phyloP scores from a whole-genome alignment of 2,797 vertebrate genomes.

The Rhynchonycteris naso region DNA sequence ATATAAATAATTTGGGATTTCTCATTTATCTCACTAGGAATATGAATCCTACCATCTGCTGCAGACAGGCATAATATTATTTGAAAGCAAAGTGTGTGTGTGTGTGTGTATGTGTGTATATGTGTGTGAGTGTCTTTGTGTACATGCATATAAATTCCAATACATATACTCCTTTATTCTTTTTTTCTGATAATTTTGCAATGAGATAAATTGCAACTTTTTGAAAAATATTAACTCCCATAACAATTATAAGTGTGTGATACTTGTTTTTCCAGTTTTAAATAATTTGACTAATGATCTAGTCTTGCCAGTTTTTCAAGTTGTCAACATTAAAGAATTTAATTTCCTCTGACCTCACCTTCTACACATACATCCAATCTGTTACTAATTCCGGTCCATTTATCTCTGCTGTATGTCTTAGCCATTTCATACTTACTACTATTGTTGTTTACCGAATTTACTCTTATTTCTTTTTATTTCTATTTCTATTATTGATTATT shows the following conservation, averaged over 20 bases:
- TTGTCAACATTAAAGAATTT: not conserved
- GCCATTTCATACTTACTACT: not conserved
- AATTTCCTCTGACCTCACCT: not conserved
- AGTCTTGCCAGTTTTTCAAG: not conserved
- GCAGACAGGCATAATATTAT: not conserved
- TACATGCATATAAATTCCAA: not conserved
- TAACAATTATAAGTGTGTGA: not conserved
- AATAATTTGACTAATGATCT: not conserved
- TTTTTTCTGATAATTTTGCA: not conserved
- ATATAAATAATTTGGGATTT: not conserved
- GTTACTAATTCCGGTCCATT: not conserved
- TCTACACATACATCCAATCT: not conserved
- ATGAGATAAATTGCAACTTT: not conserved
- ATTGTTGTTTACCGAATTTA: not conserved
- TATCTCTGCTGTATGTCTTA: not conserved
- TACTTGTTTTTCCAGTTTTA: not conserved
- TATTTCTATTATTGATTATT: not conserved
- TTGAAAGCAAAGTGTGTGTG: not conserved
- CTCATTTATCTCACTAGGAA: not conserved
- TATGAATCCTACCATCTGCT: not conserved
- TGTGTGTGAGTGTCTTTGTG: not conserved
- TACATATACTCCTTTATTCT: not conserved
- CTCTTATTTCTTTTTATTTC: not conserved
- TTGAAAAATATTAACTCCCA: not conserved
- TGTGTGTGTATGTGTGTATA: not conserved